Conservation (phyloP, 2,888 invertebrate species). For the Thera obeliscata region DNA sequence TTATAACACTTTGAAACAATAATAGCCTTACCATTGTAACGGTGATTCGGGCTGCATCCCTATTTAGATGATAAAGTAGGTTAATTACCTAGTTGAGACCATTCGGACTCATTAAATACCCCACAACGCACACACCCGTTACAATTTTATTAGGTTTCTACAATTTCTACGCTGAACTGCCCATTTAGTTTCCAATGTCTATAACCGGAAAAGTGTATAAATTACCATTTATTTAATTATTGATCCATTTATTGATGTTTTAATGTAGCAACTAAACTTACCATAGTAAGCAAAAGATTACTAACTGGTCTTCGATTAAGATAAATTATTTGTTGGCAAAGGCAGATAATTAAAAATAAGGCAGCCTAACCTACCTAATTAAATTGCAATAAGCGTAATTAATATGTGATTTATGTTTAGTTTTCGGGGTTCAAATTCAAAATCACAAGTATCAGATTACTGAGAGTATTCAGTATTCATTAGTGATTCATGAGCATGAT, state of each 20-base stretch:
- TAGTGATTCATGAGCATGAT: too few relatives aligned
- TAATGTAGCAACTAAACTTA: too few relatives aligned
- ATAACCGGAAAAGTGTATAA: neutral
- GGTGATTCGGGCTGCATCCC: constrained; percentile 29
- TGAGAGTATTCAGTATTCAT: too few relatives aligned
- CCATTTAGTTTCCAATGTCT: constrained; percentile 14
- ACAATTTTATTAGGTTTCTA: constrained; percentile 31
- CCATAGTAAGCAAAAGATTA: too few relatives aligned
- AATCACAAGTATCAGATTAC: too few relatives aligned
- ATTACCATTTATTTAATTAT: neutral
- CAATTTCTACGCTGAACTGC: constrained; percentile 17
- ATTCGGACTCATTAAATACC: constrained; percentile 32
- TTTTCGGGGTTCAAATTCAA: too few relatives aligned
- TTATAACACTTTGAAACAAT: constrained; percentile 37
- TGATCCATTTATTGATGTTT: neutral
- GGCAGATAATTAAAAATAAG: too few relatives aligned
- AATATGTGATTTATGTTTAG: too few relatives aligned
- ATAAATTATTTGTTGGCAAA: too few relatives aligned
- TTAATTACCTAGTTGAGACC: constrained; percentile 33
- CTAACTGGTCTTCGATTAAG: too few relatives aligned
- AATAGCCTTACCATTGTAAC: constrained; percentile 30
- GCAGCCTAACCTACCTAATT: too few relatives aligned
- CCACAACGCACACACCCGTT: constrained; percentile 29
- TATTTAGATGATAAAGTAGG: constrained; percentile 33
- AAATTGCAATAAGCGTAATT: too few relatives aligned